Evolutionary conservation across 2,888 invertebrate species (phyloP), one percentile per base, ranked within the genome.

Genomic region (Amaurobius ferox): DNA sequence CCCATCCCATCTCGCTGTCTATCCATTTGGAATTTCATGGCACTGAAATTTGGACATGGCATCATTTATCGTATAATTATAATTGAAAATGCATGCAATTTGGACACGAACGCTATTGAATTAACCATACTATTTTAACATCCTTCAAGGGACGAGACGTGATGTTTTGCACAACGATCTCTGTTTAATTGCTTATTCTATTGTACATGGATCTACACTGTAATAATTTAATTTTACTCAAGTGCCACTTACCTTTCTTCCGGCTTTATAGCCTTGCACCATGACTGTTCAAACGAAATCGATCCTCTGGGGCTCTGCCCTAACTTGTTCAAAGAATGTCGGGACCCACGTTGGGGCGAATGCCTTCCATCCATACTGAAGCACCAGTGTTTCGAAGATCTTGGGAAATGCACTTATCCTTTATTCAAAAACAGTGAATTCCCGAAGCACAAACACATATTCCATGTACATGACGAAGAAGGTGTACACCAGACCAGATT

Each of bases 241-340:
- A 71, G 30, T 5, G 9, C 2, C 19, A 48, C 73, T 73, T 48
- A 86, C 85, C 85, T 86, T 26, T 86, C 85, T 44, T 86, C 85
- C 3, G 78, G 73, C 26, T 66, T 35, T 29, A 67, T 78, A 1
- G 66, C 1, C 62, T 86, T 86, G 30, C 61, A 78, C 78, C 85
- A 86, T 5, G 72, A 61, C 9, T 66, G 64, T 29, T 83, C 83
- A 30, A 40, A 83, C 16, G 85, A 79, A 55, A 86, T 39, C 3
- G 85, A 86, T 1, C 73, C 40, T 30, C 85, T 39, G 0, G 85
- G 85, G 23, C 80, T 81, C 19, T 40, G 73, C 32, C 76, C 76
- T 5, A 86, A 30, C 23, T 79, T 86, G 32, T 86, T 86, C 13
- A 86, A 39, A 0, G 85, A 86, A 19, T 71, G 85, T 2, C 85